Conservation (phyloP, 1,140 invertebrate genomes). For the Pomacea maculata region DNA sequence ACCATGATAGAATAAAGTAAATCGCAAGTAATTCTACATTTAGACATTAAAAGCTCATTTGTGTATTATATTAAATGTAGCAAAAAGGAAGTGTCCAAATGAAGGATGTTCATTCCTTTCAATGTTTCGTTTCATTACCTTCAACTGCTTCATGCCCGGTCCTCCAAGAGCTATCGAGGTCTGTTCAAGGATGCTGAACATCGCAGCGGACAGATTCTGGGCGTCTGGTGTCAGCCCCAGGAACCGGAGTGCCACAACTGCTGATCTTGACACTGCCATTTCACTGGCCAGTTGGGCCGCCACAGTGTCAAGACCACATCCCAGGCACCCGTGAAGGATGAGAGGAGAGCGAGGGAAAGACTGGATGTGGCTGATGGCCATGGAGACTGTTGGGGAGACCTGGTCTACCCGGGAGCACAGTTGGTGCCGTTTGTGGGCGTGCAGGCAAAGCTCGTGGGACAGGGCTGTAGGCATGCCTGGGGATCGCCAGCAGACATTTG, state of each 20-base stretch:
- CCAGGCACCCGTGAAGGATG: background rate
- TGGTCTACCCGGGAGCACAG: background rate
- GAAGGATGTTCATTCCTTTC: no score
- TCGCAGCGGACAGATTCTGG: background rate
- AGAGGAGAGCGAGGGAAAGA: background rate
- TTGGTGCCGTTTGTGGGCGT: background rate
- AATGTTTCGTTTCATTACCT: no score
- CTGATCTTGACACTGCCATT: background rate
- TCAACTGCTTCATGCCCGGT: no score
- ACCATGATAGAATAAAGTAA: no score
- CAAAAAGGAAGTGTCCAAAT: no score
- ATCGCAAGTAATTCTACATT: no score
- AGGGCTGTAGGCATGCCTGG: background rate
- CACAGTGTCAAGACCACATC: background rate
- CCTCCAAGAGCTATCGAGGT: background rate
- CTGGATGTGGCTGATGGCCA: background rate
- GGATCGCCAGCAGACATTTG: background rate
- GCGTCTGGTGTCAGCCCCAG: slow-evolving; percentile 10
- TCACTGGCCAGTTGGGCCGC: background rate
- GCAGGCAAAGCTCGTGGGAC: background rate
- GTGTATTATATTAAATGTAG: no score
- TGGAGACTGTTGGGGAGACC: background rate
- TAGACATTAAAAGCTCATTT: no score
- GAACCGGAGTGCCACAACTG: slow-evolving; percentile 11
- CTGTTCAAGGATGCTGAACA: slow-evolving; percentile 19